These are phyloP conservation scores for Tor tambroides DNA, from an alignment of 2,113 vertebrate genomes.

Conservation along the genomic window DNA sequence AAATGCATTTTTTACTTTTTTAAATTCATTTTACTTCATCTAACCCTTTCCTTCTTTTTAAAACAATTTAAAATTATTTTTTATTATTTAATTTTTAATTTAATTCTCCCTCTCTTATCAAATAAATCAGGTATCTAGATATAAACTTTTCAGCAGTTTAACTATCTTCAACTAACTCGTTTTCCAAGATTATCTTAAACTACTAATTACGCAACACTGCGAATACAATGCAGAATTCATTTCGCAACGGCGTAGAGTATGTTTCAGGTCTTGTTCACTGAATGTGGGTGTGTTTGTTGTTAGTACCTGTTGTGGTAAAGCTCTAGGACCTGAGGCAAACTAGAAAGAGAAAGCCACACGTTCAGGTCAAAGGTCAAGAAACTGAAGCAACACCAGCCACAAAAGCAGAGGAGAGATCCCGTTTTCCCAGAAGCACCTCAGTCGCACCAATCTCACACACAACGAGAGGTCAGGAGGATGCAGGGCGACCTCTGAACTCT, in stretches of 20 bases:
- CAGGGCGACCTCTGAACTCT: not conserved
- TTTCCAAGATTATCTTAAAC: not conserved
- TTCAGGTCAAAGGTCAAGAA: slow-evolving; percentile 2
- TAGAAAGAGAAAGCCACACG: slow-evolving; percentile 68
- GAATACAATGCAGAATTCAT: not conserved
- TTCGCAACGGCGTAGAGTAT: not conserved
- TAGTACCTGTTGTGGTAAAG: slow-evolving; percentile 91
- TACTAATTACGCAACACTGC: not conserved
- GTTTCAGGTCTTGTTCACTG: not conserved
- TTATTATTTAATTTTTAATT: no score
- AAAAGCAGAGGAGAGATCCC: slow-evolving; percentile 5
- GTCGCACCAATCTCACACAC: slow-evolving; percentile 26
- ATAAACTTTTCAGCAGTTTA: no score
- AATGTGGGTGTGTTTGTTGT: slow-evolving; percentile 51
- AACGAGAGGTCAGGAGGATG: slow-evolving; percentile 8
- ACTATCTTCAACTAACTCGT: no score
- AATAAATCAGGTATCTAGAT: no score
- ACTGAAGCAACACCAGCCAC: not conserved
- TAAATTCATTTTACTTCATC: not conserved
- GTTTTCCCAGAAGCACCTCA: not conserved
- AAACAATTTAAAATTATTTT: not conserved
- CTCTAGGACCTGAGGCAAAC: slow-evolving; percentile 86
- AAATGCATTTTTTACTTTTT: no score
- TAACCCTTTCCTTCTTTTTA: not conserved
- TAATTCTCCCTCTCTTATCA: no score